Evolutionary conservation across 2,113 vertebrate species (phyloP).

Genomic region (Microcebus murinus): DNA sequence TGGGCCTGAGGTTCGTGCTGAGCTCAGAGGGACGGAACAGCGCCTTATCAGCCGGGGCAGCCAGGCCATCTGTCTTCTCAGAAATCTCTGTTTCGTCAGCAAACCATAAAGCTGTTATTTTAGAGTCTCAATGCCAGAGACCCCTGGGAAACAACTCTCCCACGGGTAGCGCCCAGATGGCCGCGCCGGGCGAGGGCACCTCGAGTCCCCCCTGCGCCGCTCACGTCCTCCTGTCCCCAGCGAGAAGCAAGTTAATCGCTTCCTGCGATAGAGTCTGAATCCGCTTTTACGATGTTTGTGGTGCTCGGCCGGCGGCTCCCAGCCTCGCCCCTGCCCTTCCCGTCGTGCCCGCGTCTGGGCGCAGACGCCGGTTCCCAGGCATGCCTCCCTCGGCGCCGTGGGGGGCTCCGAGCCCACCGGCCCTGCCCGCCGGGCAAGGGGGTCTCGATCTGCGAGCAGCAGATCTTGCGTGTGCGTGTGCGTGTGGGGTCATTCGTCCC

Average conservation of each 20-base stretch:
- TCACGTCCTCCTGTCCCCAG: not conserved
- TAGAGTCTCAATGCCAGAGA: not conserved
- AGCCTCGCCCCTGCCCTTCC: not conserved
- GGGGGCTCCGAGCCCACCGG: too few species aligned
- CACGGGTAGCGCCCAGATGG: not conserved
- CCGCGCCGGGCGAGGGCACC: not conserved
- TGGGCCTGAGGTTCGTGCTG: accelerated
- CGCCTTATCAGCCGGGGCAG: not conserved
- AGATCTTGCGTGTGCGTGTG: too few species aligned
- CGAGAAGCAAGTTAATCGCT: not conserved
- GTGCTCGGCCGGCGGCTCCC: not conserved
- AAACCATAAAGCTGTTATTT: not conserved
- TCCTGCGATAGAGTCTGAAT: not conserved
- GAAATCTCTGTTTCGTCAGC: not conserved
- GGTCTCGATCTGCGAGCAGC: too few species aligned
- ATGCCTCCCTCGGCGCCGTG: not conserved
- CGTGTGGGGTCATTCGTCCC: too few species aligned
- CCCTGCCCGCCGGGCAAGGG: accelerated
- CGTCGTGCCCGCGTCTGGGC: too few species aligned
- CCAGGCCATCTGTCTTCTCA: not conserved
- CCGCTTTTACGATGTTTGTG: not conserved
- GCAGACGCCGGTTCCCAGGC: not conserved
- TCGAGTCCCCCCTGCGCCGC: not conserved
- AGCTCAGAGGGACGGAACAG: accelerated
- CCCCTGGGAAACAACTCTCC: not conserved